Base-by-base conservation (phyloP, 2,113 vertebrate genomes). In the Ailuropoda melanoleuca region DNA sequence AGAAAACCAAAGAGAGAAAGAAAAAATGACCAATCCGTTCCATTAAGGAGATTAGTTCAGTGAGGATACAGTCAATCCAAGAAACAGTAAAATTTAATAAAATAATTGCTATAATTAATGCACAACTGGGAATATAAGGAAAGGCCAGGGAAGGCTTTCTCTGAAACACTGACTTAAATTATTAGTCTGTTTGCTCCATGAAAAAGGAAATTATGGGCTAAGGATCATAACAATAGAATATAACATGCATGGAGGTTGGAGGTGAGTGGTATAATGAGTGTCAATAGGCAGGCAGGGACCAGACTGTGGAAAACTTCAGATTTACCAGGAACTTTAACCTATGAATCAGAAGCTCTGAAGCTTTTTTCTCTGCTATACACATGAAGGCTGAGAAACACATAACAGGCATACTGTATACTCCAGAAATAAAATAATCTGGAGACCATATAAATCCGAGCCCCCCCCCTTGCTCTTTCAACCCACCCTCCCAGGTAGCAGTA, bases 121-220 rank as follows among this genome's bases (percentile, higher is more conserved):
- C 18, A 72, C 18, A 84, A 84, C 2, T 83, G 31, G n/a, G 39
- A n/a, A 55, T 50, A 97, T 31, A 70, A 94, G 82, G 6, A 88
- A 87, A 88, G 55, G 53, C 2, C 19, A 48, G 8, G 53, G 26
- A 46, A 95, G 15, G 85, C 72, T 58, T 78, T 84, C 72, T 50
- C 77, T 80, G 48, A 96, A 82, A 97, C 10, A 68, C n/a, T 48
- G 19, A 80, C 58, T 39, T 62, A 72, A 89, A 93, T 82, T 39
- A 80, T n/a, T 72, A 92, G 15, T 74, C 31, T 68, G 26, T 82
- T 66, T 85, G n/a, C 43, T 77, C 58, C 68, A 34, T 66, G 24
- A 87, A 87, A 90, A 93, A 77, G 43, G 43, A 93, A 97, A 95
- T 70, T 39, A 56, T 21, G 37, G 43, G 13, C 70, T 85, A 78